Percentiles rank a stretch among this genome's conserved stretches.
These are phyloP conservation scores for Tubulanus polymorphus DNA, from an alignment of 2,888 invertebrate genomes.

Conservation along the genomic window DNA sequence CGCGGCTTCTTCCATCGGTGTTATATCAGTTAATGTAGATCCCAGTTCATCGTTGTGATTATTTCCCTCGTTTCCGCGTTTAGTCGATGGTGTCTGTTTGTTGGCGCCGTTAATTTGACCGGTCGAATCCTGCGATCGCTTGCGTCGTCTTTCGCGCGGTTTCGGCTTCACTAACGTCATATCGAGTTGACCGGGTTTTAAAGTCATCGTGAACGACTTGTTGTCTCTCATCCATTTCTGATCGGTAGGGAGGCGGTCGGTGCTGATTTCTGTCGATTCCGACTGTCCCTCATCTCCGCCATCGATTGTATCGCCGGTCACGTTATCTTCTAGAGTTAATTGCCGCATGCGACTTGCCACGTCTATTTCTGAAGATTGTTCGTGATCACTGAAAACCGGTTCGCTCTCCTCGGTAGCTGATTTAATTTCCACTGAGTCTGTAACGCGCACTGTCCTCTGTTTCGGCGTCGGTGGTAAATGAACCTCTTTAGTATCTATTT, in stretches of 20 bases:
- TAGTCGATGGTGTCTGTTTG: no score
- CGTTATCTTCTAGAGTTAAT: background rate
- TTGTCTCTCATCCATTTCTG: background rate
- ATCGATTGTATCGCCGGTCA: no score
- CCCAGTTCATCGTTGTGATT: no score
- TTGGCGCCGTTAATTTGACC: no score
- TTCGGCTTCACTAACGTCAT: background rate
- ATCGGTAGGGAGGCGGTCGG: background rate
- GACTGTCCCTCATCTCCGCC: no score
- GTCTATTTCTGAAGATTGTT: background rate
- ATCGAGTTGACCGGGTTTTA: background rate
- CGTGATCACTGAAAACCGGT: no score
- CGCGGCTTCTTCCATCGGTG: no score
- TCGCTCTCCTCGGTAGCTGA: background rate
- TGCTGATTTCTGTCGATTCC: slow-evolving; percentile 1
- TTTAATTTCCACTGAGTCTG: background rate
- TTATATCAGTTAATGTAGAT: no score
- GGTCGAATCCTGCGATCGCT: no score
- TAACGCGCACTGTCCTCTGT: no score
- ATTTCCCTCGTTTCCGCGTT: no score
- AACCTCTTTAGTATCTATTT: no score
- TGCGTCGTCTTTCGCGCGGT: background rate
- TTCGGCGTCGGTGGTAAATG: background rate
- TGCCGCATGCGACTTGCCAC: background rate
- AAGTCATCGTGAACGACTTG: background rate